Base-by-base conservation (phyloP, 2,797 vertebrate species). In the Hybognathus amarus region DNA sequence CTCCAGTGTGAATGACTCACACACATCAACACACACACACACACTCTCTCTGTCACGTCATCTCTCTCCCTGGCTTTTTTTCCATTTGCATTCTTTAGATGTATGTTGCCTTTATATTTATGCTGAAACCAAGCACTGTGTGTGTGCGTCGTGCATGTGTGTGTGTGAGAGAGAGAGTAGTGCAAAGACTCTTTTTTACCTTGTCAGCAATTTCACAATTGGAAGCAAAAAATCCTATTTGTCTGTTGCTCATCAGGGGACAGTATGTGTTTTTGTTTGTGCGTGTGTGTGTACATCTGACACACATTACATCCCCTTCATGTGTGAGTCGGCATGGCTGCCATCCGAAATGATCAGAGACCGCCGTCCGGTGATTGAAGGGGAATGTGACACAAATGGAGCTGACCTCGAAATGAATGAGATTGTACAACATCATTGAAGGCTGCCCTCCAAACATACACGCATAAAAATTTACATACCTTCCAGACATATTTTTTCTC, bases 31-130 rank as follows among this genome's bases (percentile, higher is more conserved):
- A 56, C 52, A 83, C 64, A 56, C 52, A 83, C 64, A 45, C 30
- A 83, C 64, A 36, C 30, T 45, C 56, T 40, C 40, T 69, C 61
- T 79, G 63, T 79, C 45, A 52, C 45, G 68, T 66, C 61, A 36
- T 79, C 77, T 54, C 56, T 50, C 50, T 77, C 52, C 0, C 3
- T 76, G 8, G 4, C 67, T 50, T 50, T 66, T 11, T 36, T 22
- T 56, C 50, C 63, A 82, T 83, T 83, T 67, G n/a, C 81, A 83
- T 83, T 77, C 52, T 83, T 59, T 77, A 70, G 64, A 77, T 83
- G 64, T 83, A 77, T 83, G 64, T 83, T 77, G 54, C 66, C 38
- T 61, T 66, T 82, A 45, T 33, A 54, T 18, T 47, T 30, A 63
- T 83, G 36, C 20, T 27, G 61, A 54, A 77, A 77, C 30, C 5